These are phyloP conservation scores for Pseudoips prasinana DNA, from an alignment of 2,888 invertebrate species.

Conservation along the genomic window DNA sequence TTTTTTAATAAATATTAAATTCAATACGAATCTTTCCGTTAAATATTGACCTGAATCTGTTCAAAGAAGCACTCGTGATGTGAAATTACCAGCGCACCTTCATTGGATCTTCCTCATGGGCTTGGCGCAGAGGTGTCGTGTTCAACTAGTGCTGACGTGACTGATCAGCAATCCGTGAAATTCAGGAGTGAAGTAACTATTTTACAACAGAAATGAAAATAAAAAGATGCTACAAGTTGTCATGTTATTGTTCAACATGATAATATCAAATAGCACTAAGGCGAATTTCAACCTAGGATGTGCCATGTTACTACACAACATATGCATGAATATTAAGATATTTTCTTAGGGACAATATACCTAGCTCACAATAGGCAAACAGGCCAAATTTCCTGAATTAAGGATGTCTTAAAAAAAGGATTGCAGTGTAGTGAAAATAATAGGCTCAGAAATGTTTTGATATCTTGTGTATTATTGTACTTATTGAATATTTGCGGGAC, in stretches of 20 bases:
- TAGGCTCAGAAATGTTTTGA: too few species aligned
- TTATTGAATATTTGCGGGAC: too few species aligned
- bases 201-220: constrained; percentile 16
- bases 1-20: constrained; percentile 74
- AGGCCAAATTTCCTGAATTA: too few species aligned
- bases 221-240: constrained; percentile 14
- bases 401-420: too few species aligned
- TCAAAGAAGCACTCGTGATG: constrained; percentile 55
- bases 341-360: too few species aligned
- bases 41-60: constrained; percentile 62
- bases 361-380: too few species aligned
- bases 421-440: too few species aligned
- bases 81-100: constrained; percentile 44
- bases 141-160: constrained; percentile 47
- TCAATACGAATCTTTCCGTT: constrained; percentile 66
- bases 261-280: constrained; percentile 1
- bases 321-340: constrained; percentile 1
- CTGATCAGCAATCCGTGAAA: constrained; percentile 40
- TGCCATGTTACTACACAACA: constrained; percentile 1
- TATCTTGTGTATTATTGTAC: too few species aligned
- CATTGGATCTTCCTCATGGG: constrained; percentile 54
- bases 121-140: constrained; percentile 49
- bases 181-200: constrained; percentile 39
- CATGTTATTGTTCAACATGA: constrained; percentile 3
- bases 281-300: constrained; percentile 1